Evolutionary conservation across 2,113 vertebrate genomes (phyloP).

Genomic region (Galeopterus variegatus): DNA sequence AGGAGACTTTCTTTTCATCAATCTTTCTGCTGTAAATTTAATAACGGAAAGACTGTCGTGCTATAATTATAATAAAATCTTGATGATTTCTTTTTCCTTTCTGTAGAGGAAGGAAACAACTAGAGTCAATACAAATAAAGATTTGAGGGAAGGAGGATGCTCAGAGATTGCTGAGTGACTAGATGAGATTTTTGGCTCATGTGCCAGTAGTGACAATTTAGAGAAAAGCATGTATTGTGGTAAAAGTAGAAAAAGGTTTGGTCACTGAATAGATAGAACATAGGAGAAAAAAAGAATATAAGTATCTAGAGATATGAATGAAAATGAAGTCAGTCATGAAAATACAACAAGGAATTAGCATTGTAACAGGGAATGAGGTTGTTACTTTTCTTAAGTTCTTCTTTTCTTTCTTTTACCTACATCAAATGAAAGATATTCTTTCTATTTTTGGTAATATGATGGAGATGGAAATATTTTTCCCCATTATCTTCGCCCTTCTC

Average conservation of each 20-base stretch:
- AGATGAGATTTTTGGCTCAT: neutral
- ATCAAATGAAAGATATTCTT: neutral
- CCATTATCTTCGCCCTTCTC: neutral
- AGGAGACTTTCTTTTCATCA: neutral
- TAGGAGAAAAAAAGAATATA: neutral
- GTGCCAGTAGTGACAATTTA: neutral
- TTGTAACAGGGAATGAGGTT: neutral
- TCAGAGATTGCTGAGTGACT: neutral
- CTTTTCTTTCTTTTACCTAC: neutral
- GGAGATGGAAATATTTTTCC: neutral
- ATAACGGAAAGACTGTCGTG: neutral
- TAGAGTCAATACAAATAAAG: neutral
- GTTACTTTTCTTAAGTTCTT: neutral
- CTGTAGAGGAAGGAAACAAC: neutral
- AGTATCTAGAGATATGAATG: neutral
- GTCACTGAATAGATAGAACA: neutral
- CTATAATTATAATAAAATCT: neutral
- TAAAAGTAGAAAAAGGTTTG: neutral
- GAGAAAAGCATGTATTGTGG: neutral
- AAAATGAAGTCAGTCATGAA: constrained; percentile 12
- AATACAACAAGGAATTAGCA: neutral
- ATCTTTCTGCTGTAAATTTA: neutral
- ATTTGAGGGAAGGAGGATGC: neutral
- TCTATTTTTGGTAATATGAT: neutral
- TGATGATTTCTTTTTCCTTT: neutral